phyloP scores from a whole-genome alignment of 2,888 invertebrate genomes.

The Hypsopygia costalis region DNA sequence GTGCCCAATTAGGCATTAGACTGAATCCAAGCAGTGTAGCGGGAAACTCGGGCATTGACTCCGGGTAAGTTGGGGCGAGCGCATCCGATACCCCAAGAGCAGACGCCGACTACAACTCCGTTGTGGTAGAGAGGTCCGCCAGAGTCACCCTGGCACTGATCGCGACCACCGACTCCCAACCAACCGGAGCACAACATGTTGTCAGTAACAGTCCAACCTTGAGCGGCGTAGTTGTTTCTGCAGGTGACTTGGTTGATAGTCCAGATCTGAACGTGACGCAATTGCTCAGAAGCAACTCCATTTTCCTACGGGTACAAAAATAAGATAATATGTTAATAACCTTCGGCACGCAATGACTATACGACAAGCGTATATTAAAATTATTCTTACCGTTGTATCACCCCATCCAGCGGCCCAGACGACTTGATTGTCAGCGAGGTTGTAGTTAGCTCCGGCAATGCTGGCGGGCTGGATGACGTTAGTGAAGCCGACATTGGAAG shows the following conservation, averaged over 20 bases:
- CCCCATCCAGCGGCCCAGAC: constrained; percentile 43
- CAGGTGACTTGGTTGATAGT: constrained; percentile 33
- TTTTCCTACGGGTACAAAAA: too few species aligned
- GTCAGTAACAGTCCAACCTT: constrained; percentile 23
- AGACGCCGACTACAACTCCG: constrained; percentile 37
- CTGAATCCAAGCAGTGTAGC: constrained; percentile 42
- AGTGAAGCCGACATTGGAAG: constrained; percentile 13
- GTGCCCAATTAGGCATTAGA: constrained; percentile 28
- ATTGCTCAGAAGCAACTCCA: constrained; percentile 23
- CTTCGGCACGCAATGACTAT: too few species aligned
- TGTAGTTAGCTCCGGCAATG: constrained; percentile 31
- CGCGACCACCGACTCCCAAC: constrained; percentile 52
- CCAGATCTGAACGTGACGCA: constrained; percentile 41
- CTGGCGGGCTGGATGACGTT: constrained; percentile 20
- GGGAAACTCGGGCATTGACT: constrained; percentile 41
- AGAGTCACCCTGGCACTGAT: constrained; percentile 54
- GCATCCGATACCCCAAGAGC: constrained; percentile 36
- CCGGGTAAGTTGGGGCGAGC: constrained; percentile 34
- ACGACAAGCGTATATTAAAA: not conserved
- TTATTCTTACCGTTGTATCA: constrained; percentile 23
- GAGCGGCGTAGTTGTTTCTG: constrained; percentile 24
- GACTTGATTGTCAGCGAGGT: constrained; percentile 27
- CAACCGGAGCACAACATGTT: constrained; percentile 54
- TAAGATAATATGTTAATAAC: too few species aligned
- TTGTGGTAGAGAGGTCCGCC: constrained; percentile 56